These are phyloP conservation scores for Nomada hirtipes DNA, from an alignment of 2,888 invertebrate genomes.

Conservation along the genomic window DNA sequence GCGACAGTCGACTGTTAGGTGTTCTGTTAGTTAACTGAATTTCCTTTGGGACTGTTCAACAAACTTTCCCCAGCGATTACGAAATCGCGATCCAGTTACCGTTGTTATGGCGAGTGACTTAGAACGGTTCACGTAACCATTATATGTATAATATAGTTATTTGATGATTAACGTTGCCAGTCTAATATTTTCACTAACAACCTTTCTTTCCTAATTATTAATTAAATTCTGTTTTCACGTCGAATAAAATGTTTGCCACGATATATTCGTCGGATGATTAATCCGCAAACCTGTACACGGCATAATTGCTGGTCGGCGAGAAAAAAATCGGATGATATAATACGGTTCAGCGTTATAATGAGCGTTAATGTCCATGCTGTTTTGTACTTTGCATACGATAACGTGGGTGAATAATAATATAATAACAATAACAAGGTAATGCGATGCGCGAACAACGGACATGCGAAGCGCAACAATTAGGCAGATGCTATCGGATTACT, in stretches of 20 bases:
- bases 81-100: constrained; percentile 31
- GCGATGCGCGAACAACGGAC: not conserved
- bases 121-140: constrained; percentile 26
- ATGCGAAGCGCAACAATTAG: constrained; percentile 23
- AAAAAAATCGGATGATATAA: not conserved
- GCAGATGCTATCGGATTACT: constrained; percentile 15
- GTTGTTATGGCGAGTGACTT: constrained; percentile 8
- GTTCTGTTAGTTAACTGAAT: constrained; percentile 5
- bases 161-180: no score
- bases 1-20: not conserved
- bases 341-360: constrained; percentile 4
- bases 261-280: not conserved
- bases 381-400: constrained; percentile 22
- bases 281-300: not conserved
- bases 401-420: constrained; percentile 26
- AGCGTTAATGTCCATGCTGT: constrained; percentile 15
- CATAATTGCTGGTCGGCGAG: not conserved
- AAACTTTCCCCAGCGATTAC: constrained; percentile 28
- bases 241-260: not conserved
- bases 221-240: no score
- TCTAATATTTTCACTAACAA: no score
- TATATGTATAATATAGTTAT: not conserved
- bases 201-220: no score
- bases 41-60: constrained; percentile 20
- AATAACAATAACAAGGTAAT: constrained; percentile 23